Percentiles rank a stretch among this genome's conserved stretches.
These are phyloP conservation scores for Litocranius walleri DNA, from an alignment of 2,113 vertebrate genomes.

Conservation along the genomic window DNA sequence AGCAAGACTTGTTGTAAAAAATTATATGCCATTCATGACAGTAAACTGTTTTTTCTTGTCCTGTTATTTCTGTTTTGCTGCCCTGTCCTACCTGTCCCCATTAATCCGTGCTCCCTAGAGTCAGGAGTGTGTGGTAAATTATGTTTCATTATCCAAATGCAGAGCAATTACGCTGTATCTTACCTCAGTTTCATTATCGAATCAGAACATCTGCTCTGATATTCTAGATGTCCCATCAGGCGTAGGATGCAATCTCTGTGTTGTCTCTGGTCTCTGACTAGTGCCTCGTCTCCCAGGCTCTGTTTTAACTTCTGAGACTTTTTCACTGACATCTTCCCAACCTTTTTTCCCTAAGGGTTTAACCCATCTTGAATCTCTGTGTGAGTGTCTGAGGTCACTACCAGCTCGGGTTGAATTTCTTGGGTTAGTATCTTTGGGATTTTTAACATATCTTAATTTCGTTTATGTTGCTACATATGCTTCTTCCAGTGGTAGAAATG, in stretches of 20 bases:
- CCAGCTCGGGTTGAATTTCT: not conserved
- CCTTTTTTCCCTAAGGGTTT: not conserved
- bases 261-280: not conserved
- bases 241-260: accelerated
- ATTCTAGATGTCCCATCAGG: accelerated
- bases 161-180: accelerated
- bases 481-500: not conserved
- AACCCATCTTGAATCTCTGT: not conserved
- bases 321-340: too few species aligned
- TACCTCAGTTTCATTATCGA: accelerated
- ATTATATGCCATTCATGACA: slow-evolving; percentile 51
- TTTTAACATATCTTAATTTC: not conserved
- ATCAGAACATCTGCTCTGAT: accelerated
- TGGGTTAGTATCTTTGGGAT: not conserved
- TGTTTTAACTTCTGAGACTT: not conserved
- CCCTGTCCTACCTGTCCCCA: not conserved
- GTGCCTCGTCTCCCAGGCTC: not conserved
- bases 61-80: too few species aligned
- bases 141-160: not conserved
- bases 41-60: accelerated
- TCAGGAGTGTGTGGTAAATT: not conserved
- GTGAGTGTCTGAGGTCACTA: not conserved
- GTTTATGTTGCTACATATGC: not conserved
- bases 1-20: slow-evolving; percentile 59
- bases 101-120: not conserved